Percentiles rank a stretch among this genome's conserved stretches.
Conservation (phyloP, 2,113 vertebrate species). For the Catharus minimus region DNA sequence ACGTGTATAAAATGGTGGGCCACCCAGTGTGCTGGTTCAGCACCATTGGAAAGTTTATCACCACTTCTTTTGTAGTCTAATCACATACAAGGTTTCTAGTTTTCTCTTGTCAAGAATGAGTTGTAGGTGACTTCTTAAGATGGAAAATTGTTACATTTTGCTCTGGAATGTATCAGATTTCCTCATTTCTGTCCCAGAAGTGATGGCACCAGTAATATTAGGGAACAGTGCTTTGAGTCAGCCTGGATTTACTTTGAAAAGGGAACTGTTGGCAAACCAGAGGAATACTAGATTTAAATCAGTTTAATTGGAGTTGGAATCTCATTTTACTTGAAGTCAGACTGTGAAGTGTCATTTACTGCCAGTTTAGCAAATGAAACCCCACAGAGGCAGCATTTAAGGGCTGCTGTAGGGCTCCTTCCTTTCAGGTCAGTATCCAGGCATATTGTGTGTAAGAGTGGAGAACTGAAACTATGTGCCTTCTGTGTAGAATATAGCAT, state of each 20-base stretch:
- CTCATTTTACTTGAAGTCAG: background rate
- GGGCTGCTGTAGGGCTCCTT: background rate
- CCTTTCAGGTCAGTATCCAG: background rate
- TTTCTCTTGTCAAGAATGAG: background rate
- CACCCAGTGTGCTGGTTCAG: background rate
- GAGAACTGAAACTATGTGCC: background rate
- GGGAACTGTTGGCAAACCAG: background rate
- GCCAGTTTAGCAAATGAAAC: background rate
- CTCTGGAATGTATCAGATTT: background rate
- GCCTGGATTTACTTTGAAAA: background rate
- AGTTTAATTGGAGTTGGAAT: background rate
- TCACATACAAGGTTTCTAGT: background rate
- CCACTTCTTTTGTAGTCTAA: background rate
- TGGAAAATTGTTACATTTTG: background rate
- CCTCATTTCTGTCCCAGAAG: background rate
- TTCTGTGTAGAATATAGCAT: rapidly evolving
- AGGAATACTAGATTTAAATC: background rate
- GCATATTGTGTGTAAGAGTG: background rate
- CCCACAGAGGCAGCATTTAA: background rate
- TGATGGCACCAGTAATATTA: background rate
- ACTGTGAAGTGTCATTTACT: background rate
- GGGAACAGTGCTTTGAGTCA: background rate
- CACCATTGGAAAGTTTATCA: background rate
- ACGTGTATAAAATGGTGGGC: background rate
- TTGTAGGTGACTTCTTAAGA: background rate